Conservation (phyloP, 1,140 invertebrate species). For the Aphis gossypii region DNA sequence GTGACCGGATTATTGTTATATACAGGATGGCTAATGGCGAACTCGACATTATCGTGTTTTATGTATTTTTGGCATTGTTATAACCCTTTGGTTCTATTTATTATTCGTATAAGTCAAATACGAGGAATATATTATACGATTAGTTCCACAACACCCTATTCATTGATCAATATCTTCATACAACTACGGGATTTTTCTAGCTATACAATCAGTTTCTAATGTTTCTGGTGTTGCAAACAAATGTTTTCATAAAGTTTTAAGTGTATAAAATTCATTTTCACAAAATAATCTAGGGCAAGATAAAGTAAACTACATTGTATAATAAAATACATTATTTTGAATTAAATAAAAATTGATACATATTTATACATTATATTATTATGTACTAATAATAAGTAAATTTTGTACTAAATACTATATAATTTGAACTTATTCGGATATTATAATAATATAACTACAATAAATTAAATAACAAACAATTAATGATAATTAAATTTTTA, state of each 20-base stretch:
- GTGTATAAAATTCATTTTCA: not conserved
- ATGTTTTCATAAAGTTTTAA: not conserved
- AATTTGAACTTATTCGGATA: not conserved
- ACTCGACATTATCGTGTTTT: not conserved
- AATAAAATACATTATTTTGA: not conserved
- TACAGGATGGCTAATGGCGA: not conserved
- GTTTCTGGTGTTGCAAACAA: not conserved
- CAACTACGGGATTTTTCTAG: too few species aligned
- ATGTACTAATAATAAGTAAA: not conserved
- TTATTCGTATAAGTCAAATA: not conserved
- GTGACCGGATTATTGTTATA: conserved; percentile 10
- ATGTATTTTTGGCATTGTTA: not conserved
- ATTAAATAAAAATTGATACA: not conserved
- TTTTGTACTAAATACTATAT: not conserved
- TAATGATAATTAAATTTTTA: not conserved
- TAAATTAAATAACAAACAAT: not conserved
- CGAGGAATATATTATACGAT: not conserved
- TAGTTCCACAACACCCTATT: not conserved
- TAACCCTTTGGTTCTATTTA: not conserved
- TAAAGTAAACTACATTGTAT: too few species aligned
- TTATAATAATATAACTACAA: not conserved
- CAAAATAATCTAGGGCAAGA: not conserved
- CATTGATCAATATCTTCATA: too few species aligned
- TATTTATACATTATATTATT: too few species aligned
- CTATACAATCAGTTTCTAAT: not conserved